Conservation (phyloP, 2,113 vertebrate genomes). For the Ameiurus melas region DNA sequence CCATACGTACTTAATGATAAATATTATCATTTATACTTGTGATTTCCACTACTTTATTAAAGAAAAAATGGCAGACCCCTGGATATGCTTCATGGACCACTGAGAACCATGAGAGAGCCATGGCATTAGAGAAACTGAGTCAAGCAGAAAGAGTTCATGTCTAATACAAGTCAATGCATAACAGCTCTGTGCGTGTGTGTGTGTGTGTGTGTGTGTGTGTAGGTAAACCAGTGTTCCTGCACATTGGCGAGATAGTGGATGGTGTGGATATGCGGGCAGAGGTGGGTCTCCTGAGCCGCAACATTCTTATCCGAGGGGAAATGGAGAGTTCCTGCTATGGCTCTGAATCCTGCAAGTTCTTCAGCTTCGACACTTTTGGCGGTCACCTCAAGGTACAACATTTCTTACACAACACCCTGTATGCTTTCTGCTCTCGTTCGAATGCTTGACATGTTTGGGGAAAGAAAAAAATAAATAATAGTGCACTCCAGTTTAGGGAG, state of each 20-base stretch:
- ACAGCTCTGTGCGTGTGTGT: neutral
- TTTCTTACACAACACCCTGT: neutral
- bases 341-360: constrained; percentile 87
- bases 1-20: neutral
- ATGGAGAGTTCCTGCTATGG: constrained; percentile 83
- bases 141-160: neutral
- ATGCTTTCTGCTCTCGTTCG: neutral
- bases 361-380: constrained; percentile 92
- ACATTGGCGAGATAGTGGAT: constrained; percentile 83
- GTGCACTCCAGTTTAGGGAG: neutral
- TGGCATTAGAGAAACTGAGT: neutral
- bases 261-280: constrained; percentile 94
- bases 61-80: neutral
- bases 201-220: constrained; percentile 5
- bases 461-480: neutral
- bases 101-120: neutral
- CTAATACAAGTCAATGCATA: constrained; percentile 3
- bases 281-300: constrained; percentile 89
- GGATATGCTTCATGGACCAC: neutral
- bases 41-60: neutral
- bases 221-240: constrained; percentile 86
- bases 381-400: constrained; percentile 90
- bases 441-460: constrained; percentile 6
- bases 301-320: constrained; percentile 83
- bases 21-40: neutral